Evolutionary conservation across 2,888 invertebrate genomes (phyloP), one percentile per base, ranked within the genome.

Genomic region (Drosophila niveifrons): DNA sequence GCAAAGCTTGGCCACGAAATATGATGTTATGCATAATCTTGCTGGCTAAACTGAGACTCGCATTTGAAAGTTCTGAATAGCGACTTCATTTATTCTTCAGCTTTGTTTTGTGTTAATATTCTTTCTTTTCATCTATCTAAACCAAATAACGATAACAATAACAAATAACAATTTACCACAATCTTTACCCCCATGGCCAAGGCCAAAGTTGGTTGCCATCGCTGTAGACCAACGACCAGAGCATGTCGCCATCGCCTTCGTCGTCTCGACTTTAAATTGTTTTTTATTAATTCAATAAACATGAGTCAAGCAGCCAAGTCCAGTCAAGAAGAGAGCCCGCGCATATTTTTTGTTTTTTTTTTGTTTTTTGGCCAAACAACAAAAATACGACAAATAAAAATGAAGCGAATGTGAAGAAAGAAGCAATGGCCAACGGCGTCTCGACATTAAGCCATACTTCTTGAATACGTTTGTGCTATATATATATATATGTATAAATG

Each of bases 261-360:
- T 52, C 31, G 66, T 69, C 55, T 58, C 50, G 50, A 61, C 57
- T 72, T 62, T 29, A 68, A 68, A 75, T 65, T 72, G 61, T 69
- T 75, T 77, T 64, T 72, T 62, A 77, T 67, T 74, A 74, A 74
- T 77, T 74, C 64, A 77, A 65, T 77, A 74, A 74, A 52, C 74
- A 74, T 71, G 64, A 77, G 62, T 72, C 64, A 72, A 62, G 68
- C 72, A 53, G 47, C 39, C 61, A 41, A 41, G 39, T 41, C 39
- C 39, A 13, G 39, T 39, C 39, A 39, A 39, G 31, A 8, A 8
- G 39, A 41, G 39, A 15, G 15, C 36, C 23, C 52, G 51, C 52
- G 51, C 34, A 51, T 41, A 13, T 41, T 41, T n/a, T n/a, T n/a
- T n/a, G n/a, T n/a, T n/a, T n/a, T n/a, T n/a, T n/a, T n/a, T n/a